Evolutionary conservation across 2,113 vertebrate species (phyloP).

Genomic region (Tetrax tetrax): DNA sequence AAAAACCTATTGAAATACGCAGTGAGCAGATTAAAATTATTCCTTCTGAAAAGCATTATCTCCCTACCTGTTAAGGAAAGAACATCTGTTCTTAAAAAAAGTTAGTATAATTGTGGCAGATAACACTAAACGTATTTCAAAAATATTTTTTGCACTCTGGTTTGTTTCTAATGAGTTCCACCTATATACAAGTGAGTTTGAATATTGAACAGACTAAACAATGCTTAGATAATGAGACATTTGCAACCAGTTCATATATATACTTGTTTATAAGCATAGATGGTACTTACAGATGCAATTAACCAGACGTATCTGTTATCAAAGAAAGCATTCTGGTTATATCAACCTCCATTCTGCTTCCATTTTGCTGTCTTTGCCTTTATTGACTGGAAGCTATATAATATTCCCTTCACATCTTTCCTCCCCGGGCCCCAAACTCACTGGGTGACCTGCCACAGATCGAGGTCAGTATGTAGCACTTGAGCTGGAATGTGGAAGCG

Average conservation of each 20-base stretch:
- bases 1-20: not conserved
- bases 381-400: not conserved
- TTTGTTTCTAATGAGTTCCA: not conserved
- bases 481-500: not conserved
- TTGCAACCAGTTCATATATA: not conserved
- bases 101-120: not conserved
- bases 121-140: not conserved
- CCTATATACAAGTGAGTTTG: accelerated
- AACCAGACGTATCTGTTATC: not conserved
- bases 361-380: not conserved
- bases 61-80: not conserved
- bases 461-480: not conserved
- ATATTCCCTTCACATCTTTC: not conserved
- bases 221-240: not conserved
- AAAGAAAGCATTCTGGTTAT: not conserved
- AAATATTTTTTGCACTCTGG: not conserved
- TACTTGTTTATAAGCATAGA: not conserved
- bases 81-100: not conserved
- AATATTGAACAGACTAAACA: not conserved
- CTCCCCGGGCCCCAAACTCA: not conserved
- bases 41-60: not conserved
- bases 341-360: not conserved
- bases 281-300: not conserved
- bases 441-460: not conserved
- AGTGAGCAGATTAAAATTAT: not conserved